Evolutionary conservation across 2,797 vertebrate species (phyloP).

Genomic region (Tapirus indicus): DNA sequence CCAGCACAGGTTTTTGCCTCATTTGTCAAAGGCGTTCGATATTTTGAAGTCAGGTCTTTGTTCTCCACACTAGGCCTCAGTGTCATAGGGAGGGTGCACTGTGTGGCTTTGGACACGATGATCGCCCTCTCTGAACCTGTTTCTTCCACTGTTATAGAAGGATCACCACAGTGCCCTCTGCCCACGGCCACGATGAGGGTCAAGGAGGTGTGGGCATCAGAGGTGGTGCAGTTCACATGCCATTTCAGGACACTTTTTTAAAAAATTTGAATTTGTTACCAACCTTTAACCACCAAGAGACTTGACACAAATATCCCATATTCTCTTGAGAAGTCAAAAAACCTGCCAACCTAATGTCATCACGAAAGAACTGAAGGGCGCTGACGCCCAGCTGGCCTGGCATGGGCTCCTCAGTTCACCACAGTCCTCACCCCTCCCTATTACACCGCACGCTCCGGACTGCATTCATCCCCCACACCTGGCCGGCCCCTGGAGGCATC

Average conservation of each 20-base stretch:
- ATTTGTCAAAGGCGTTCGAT: not conserved
- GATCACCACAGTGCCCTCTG: fast-evolving
- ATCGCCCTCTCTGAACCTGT: not conserved
- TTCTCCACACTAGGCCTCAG: not conserved
- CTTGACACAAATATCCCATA: not conserved
- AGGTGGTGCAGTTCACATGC: not conserved
- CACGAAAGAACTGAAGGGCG: not conserved
- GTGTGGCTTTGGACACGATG: not conserved
- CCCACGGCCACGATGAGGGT: not conserved
- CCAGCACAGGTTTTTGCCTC: not conserved
- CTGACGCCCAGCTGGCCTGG: not conserved
- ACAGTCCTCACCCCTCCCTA: not conserved
- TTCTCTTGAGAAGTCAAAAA: slow-evolving; percentile 48
- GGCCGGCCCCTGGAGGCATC: not conserved
- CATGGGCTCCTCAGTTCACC: fast-evolving
- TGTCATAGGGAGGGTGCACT: fast-evolving
- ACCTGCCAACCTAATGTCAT: not conserved
- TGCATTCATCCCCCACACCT: not conserved
- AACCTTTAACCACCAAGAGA: not conserved
- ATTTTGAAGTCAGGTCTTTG: not conserved
- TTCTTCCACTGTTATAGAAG: not conserved
- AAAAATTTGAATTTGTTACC: not conserved
- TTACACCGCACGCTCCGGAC: fast-evolving
- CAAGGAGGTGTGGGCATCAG: not conserved
- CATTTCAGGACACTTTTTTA: not conserved